Percentiles rank a stretch among this genome's conserved stretches.
Evolutionary conservation across 2,888 invertebrate genomes (phyloP).

Genomic region (Incurvaria masculella): DNA sequence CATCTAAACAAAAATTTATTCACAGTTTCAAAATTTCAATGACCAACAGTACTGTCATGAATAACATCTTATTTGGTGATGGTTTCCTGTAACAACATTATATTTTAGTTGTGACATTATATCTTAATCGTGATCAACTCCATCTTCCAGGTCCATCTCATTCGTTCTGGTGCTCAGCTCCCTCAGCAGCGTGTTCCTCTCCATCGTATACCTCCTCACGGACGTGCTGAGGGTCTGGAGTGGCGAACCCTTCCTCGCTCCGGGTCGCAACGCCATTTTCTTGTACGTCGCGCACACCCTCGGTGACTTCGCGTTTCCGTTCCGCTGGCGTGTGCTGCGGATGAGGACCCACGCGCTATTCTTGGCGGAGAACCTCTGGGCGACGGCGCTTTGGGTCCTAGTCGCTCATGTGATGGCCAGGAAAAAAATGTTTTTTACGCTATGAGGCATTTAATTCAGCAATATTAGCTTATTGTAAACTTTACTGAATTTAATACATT

Average conservation of each 20-base stretch:
- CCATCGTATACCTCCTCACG: constrained; percentile 72
- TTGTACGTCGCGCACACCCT: constrained; percentile 85
- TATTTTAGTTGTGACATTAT: too few relatives aligned
- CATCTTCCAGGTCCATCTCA: constrained; percentile 80
- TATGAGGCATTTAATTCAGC: too few relatives aligned
- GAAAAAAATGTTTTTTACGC: constrained; percentile 68
- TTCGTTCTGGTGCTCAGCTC: constrained; percentile 81
- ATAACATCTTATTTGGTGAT: too few relatives aligned
- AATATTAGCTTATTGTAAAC: too few relatives aligned
- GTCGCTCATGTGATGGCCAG: constrained; percentile 74
- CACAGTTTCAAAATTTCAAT: too few relatives aligned
- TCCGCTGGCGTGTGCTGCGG: constrained; percentile 67
- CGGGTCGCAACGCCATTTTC: constrained; percentile 90
- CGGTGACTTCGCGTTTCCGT: constrained; percentile 74
- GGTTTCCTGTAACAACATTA: too few relatives aligned
- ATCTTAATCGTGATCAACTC: too few relatives aligned
- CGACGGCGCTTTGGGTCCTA: constrained; percentile 77
- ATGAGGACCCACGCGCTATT: constrained; percentile 73
- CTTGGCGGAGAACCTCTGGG: constrained; percentile 77
- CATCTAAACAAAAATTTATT: too few relatives aligned
- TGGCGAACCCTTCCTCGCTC: constrained; percentile 86
- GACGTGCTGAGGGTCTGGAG: constrained; percentile 70
- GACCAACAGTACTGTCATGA: too few relatives aligned
- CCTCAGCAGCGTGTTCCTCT: constrained; percentile 71
- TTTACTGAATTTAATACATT: too few relatives aligned